Evolutionary conservation across 2,113 vertebrate genomes (phyloP).

Genomic region (Thunnus maccoyii): DNA sequence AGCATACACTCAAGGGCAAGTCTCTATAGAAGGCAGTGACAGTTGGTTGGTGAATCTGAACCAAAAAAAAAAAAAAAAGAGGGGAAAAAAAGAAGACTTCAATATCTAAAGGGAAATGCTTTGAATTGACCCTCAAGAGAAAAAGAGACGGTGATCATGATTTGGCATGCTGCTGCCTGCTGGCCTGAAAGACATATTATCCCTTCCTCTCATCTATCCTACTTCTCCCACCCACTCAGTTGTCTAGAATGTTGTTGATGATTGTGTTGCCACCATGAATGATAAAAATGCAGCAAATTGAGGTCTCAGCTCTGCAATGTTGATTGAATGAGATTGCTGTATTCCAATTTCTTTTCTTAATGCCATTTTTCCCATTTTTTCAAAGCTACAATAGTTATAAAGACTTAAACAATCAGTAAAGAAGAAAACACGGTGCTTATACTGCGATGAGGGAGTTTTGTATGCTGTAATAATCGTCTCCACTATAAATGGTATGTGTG

Average conservation of each 20-base stretch:
- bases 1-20: slow-evolving; percentile 21
- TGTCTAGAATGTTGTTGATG: not conserved
- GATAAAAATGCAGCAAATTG: slow-evolving; percentile 12
- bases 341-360: not conserved
- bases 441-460: not conserved
- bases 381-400: too few species aligned
- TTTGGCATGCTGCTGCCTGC: slow-evolving; percentile 40
- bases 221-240: not conserved
- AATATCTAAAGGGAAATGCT: slow-evolving; percentile 27
- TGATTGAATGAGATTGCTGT: not conserved
- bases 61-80: not conserved
- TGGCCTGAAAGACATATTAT: slow-evolving; percentile 15
- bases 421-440: not conserved
- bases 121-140: slow-evolving; percentile 41
- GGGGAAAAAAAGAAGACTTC: not conserved
- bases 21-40: slow-evolving; percentile 25
- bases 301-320: not conserved
- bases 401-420: too few species aligned
- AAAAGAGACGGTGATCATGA: slow-evolving; percentile 22
- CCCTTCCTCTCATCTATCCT: slow-evolving; percentile 12
- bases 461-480: not conserved
- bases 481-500: not conserved
- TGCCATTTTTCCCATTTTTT: not conserved
- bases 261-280: slow-evolving; percentile 12
- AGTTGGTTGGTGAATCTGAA: slow-evolving; percentile 21